Conservation (phyloP, 2,888 invertebrate species). For the Hydropsyche betteni region DNA sequence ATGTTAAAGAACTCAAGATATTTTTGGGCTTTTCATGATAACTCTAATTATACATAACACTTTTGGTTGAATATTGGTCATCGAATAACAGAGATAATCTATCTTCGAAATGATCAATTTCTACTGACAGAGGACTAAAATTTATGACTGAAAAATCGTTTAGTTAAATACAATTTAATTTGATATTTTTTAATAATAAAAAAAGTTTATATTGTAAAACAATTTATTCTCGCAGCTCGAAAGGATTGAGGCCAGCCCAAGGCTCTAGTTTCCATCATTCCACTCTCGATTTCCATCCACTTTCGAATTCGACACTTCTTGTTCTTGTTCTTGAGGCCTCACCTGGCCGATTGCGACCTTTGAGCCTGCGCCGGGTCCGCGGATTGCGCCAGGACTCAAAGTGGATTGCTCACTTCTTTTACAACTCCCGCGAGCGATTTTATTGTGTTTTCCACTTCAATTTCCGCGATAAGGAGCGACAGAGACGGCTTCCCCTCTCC, state of each 20-base stretch:
- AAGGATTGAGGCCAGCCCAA: neutral
- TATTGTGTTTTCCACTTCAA: constrained; percentile 49
- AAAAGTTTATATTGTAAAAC: neutral
- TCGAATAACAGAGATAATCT: too few relatives aligned
- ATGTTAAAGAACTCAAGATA: too few relatives aligned
- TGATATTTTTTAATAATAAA: too few relatives aligned
- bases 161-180: too few relatives aligned
- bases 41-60: too few relatives aligned
- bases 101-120: too few relatives aligned
- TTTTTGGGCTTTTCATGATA: too few relatives aligned
- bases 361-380: constrained; percentile 13
- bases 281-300: constrained; percentile 20
- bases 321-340: neutral
- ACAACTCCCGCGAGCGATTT: constrained; percentile 39
- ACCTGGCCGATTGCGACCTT: constrained; percentile 21
- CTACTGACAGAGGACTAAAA: too few relatives aligned
- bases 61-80: too few relatives aligned
- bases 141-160: too few relatives aligned
- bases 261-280: neutral
- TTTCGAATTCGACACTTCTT: constrained; percentile 17
- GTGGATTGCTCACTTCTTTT: constrained; percentile 42
- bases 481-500: constrained; percentile 19
- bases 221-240: neutral
- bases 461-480: constrained; percentile 42
- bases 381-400: constrained; percentile 35